phyloP scores from a whole-genome alignment of 2,797 vertebrate species.

The Hoplostethus atlanticus region DNA sequence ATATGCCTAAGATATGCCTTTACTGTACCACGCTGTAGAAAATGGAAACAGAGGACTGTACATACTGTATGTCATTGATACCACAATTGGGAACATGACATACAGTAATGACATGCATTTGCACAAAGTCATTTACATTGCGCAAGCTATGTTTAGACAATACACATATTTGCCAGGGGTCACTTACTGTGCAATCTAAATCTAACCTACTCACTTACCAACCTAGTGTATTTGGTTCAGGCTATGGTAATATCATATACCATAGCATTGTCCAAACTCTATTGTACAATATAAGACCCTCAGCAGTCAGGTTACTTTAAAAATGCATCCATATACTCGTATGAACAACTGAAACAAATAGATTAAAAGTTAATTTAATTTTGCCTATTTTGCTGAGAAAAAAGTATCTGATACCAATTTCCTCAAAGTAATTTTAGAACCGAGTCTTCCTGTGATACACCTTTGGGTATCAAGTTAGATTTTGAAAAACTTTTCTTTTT shows the following conservation, averaged over 20 bases:
- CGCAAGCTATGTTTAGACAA: conserved; percentile 36
- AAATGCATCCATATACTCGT: conserved; percentile 31
- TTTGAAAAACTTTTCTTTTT: neutral
- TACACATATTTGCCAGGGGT: conserved; percentile 41
- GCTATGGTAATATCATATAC: conserved; percentile 50
- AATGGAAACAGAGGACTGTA: conserved; percentile 1
- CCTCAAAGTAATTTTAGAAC: too few species aligned
- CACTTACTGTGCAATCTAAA: conserved; percentile 50
- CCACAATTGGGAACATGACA: conserved; percentile 31
- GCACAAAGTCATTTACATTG: conserved; percentile 52
- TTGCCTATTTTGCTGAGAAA: too few species aligned
- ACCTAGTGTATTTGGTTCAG: conserved; percentile 54
- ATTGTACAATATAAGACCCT: conserved; percentile 54
- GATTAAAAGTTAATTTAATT: too few species aligned
- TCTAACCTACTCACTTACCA: conserved; percentile 50
- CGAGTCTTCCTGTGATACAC: too few species aligned
- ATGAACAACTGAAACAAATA: neutral
- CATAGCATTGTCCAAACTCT: conserved; percentile 54
- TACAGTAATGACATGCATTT: conserved; percentile 49
- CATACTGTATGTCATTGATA: conserved; percentile 17
- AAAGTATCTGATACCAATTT: too few species aligned
- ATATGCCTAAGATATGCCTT: conserved; percentile 15
- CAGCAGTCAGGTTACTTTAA: conserved; percentile 36
- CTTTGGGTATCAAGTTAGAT: neutral
- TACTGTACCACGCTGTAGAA: neutral